Base-by-base conservation (phyloP, 1,140 invertebrate genomes). In the Oscheius sp. region DNA sequence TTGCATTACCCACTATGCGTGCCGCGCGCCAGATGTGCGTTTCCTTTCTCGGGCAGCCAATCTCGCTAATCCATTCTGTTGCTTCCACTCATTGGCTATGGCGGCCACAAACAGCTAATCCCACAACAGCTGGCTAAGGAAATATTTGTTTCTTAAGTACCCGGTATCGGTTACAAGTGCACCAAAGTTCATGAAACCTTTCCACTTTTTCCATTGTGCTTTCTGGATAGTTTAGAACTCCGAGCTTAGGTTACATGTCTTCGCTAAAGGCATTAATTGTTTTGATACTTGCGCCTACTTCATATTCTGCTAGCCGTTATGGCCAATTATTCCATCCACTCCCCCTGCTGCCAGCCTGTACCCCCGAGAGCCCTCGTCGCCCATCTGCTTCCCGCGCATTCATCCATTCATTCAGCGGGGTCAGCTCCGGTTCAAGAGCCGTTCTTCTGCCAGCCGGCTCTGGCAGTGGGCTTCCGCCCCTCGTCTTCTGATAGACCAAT, bases 51-150 rank as follows among this genome's bases (percentile, higher is more conserved):
- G 15, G 49, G 23, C 49, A 23, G 49, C n/a, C 49, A 55, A 55
- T 55, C 49, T 55, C 49, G 49, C 49, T 55, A 55, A 55, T 55
- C 49, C 49, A 55, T 55, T 55, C 49, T 55, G 49, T 55, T 55
- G 49, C 49, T 55, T 55, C 49, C 49, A 55, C 49, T 55, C 49
- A 55, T 55, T 55, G 23, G 4, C 49, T 26, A 55, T 55, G 23
- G 7, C 23, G 49, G 23, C 49, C 49, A 55, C 28, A 55, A 55
- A 55, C 4, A 26, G 49, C 23, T 55, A 55, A 55, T 55, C 49
- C 23, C 49, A 55, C 7, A 13, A 55, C 7, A 7, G n/a, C n/a
- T n/a, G 38, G 38, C 10, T 42, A 42, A 42, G 10, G 10, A 42
- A 10, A n/a, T 10, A 10, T 42, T 42, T 42, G n/a, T n/a, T n/a